phyloP scores from a whole-genome alignment of 2,888 invertebrate genomes.

The Dorcus hopei region DNA sequence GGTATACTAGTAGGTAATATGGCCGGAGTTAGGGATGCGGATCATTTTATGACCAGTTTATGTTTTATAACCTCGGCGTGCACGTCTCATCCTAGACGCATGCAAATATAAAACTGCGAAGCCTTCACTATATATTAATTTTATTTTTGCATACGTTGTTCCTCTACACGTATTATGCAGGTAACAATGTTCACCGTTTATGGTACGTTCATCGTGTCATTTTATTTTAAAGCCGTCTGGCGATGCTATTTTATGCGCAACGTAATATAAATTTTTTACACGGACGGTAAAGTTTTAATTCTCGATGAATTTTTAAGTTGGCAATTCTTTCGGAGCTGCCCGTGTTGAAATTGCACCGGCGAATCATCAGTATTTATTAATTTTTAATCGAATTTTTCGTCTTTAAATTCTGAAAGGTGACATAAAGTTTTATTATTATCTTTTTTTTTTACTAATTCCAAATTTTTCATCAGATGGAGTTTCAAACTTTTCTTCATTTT shows the following conservation, averaged over 20 bases:
- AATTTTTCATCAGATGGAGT: too few species aligned
- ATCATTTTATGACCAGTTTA: conserved; percentile 42
- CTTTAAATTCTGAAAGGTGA: too few species aligned
- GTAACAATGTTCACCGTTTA: conserved; percentile 11
- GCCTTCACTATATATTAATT: conserved; percentile 44
- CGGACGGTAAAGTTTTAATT: conserved; percentile 7
- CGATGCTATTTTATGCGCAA: conserved; percentile 6
- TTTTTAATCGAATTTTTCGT: too few species aligned
- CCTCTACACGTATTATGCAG: conserved; percentile 10
- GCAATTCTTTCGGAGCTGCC: not conserved
- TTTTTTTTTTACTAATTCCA: too few species aligned
- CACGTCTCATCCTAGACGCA: conserved; percentile 39
- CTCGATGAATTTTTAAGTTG: not conserved
- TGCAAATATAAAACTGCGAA: conserved; percentile 42
- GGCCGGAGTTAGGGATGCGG: too few species aligned
- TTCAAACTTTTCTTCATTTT: too few species aligned
- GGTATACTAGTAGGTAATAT: too few species aligned
- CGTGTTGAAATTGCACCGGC: not conserved
- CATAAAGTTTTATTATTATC: too few species aligned
- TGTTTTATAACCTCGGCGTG: conserved; percentile 40
- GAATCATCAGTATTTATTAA: too few species aligned
- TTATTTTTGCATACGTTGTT: conserved; percentile 39
- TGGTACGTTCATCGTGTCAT: not conserved
- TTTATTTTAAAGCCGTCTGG: conserved; percentile 5
- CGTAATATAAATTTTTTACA: conserved; percentile 1